These are phyloP conservation scores for Notothenia rossii DNA, from an alignment of 2,113 vertebrate genomes.

Conservation along the genomic window DNA sequence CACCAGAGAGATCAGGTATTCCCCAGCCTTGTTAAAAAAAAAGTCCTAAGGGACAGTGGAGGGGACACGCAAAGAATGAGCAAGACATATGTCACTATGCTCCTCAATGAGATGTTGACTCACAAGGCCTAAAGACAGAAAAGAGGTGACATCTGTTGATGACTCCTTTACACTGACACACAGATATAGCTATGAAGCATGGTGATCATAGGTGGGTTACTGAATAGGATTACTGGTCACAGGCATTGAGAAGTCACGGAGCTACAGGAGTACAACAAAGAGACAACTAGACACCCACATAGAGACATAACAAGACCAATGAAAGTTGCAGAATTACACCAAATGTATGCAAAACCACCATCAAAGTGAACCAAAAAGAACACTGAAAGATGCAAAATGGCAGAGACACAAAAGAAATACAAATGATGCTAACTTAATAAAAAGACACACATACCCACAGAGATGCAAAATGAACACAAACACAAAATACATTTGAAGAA, in stretches of 20 bases:
- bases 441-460: background rate
- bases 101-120: slow-evolving; percentile 39
- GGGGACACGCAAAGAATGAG: slow-evolving; percentile 48
- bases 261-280: background rate
- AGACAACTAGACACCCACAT: rapidly evolving
- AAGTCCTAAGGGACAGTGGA: slow-evolving; percentile 52
- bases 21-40: slow-evolving; percentile 61
- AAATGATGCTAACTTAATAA: background rate
- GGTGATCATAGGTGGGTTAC: background rate
- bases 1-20: slow-evolving; percentile 67
- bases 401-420: background rate
- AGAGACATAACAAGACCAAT: background rate
- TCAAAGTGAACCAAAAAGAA: background rate
- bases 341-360: background rate
- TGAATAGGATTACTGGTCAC: background rate
- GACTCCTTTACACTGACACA: slow-evolving; percentile 36
- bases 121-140: slow-evolving; percentile 1
- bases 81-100: slow-evolving; percentile 45
- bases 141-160: slow-evolving; percentile 2
- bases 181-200: background rate
- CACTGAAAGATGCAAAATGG: background rate
- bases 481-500: background rate
- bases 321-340: background rate
- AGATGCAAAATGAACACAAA: too few species aligned
- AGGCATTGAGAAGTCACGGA: too few species aligned